Base-by-base conservation (phyloP, 2,113 vertebrate species). In the Megalops atlanticus region DNA sequence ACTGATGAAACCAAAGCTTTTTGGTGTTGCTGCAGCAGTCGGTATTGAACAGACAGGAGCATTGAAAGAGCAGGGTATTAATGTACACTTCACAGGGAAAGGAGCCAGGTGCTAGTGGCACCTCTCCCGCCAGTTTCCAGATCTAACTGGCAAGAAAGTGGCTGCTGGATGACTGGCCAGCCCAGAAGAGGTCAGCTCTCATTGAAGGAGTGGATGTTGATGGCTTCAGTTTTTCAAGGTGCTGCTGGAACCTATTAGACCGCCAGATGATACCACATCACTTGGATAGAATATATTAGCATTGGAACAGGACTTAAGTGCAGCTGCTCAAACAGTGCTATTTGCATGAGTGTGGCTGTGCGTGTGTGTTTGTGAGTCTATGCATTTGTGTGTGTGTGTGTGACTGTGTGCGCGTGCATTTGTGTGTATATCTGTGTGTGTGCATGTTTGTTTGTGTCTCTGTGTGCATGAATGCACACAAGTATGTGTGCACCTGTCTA, bases 211-310 rank as follows among this genome's bases (percentile, higher is more conserved):
- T 74, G 38, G 72, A 74, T 41, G 38, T 41, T n/a, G 39, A 74
- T 43, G 7, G 39, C 24, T 74, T 74, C 72, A 74, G 39, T 39
- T 38, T 73, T 73, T 39, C 35, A 73, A 73, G 70, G 70, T 73
- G 49, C 49, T 52, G 70, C 36, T 73, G 70, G 70, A 73, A 18
- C 15, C 11, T 38, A 73, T 73, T 74, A 41, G 40, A 74, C 18
- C 33, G 18, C 7, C 1, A n/a, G 52, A 58, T 58, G 14, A 64
- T 31, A 64, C n/a, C 58, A 64, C 58, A 64, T 31, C 58, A 31
- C 58, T 16, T 18, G 14, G 7, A 45, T 3, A 52, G 14, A 52
- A 16, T 52, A 54, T 54, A 54, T 24, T 54, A 54, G 49, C 49
- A 54, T 16, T 49, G 47, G 18, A 49, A 49, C 49, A 54, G 18